Evolutionary conservation across 2,888 invertebrate genomes (phyloP), one percentile per base, ranked within the genome.

Genomic region (Drosophila gaucha): DNA sequence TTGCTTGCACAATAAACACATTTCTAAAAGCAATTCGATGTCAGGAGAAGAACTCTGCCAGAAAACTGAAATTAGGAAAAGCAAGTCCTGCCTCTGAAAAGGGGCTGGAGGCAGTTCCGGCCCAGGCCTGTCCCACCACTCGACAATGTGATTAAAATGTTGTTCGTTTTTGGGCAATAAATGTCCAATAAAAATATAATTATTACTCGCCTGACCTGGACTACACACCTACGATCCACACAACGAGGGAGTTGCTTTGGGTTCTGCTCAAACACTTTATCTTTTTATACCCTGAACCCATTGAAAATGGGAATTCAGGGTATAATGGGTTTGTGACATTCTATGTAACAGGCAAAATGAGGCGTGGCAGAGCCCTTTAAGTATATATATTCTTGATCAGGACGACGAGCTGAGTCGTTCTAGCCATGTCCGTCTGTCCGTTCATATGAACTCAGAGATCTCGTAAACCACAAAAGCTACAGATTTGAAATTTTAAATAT

Each of bases 101-200:
- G 59, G 56, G 43, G 62, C n/a, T 2, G 56, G 50, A 64, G 41
- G 41, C 14, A 73, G 77, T 76, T 75, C 73, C 73, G 76, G 57
- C 43, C 31, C 43, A 28, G 20, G 20, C 31, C 43, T 30, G 44
- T n/a, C n/a, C n/a, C n/a, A 56, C 39, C 46, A 47, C 72, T 49
- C 35, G 41, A 44, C 58, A 68, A 78, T 70, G 77, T 88, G 84
- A 88, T 88, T 89, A 88, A 82, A 87, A 78, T 86, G 78, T 88
- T 80, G 72, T 52, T 60, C 69, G 66, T 60, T 70, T 76, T 67
- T 69, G 84, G 82, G 89, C 88, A 90, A 90, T 90, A 90, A 90
- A 89, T 90, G 90, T 90, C 90, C 86, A 90, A 90, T 90, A 89
- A 90, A 90, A 88, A 89, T 89, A 90, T 90, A 90, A 90, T 89